Percentiles rank a stretch among this genome's conserved stretches.
Evolutionary conservation across 2,113 vertebrate species (phyloP).

Genomic region (Telmatochromis bifrenatus): DNA sequence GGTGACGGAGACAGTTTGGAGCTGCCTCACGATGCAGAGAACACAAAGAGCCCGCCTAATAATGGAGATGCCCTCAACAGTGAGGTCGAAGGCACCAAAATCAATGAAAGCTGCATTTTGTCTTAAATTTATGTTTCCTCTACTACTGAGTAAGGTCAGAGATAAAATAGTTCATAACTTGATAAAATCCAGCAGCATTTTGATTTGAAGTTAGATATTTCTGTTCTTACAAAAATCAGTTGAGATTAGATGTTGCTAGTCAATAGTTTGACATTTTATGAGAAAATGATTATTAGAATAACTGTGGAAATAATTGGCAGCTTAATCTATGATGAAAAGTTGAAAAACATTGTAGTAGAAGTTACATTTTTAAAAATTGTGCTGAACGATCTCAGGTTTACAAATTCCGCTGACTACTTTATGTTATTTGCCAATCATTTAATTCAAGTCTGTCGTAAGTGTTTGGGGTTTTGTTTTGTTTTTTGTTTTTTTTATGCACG

Average conservation of each 20-base stretch:
- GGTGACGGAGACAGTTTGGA: slow-evolving; percentile 16
- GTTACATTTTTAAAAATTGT: neutral
- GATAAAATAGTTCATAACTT: neutral
- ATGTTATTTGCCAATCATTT: neutral
- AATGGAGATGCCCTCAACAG: neutral
- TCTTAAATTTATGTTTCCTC: slow-evolving; percentile 44
- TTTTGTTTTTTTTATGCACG: neutral
- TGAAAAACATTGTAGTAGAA: neutral
- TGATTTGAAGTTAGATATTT: neutral
- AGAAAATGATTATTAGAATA: neutral
- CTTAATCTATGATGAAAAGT: neutral
- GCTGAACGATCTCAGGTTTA: slow-evolving; percentile 28
- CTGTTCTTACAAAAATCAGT: neutral
- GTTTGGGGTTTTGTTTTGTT: neutral
- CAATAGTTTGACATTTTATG: neutral
- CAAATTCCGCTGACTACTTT: neutral
- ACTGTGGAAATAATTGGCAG: neutral
- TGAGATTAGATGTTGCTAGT: neutral
- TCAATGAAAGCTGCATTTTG: slow-evolving; percentile 44
- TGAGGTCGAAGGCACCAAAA: neutral
- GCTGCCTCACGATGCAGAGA: slow-evolving; percentile 15
- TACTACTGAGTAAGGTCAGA: neutral
- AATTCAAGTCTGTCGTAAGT: neutral
- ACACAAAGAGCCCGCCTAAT: neutral
- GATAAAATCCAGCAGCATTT: neutral